Base-by-base conservation (phyloP, 2,888 invertebrate species). In the Agriopis marginaria region DNA sequence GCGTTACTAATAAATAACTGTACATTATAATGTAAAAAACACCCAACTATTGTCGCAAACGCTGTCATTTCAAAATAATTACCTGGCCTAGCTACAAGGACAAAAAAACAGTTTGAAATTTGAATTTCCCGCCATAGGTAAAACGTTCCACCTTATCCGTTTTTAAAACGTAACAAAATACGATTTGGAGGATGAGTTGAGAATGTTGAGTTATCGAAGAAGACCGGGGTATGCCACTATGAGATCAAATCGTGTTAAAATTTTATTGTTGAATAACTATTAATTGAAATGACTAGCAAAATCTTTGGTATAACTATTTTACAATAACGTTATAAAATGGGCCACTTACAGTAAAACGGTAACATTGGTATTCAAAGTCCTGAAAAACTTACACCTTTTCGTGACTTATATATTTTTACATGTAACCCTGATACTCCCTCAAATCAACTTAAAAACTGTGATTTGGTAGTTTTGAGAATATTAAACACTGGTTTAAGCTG, bases 231-330 rank as follows among this genome's bases (percentile, higher is more conserved):
- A 23, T 71, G 76, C 81, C 69, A 82, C 83, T 84, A 83, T 84
- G 84, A 78, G 75, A 77, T 76, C 75, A 75, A 73, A 75, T 73
- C 56, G 67, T 73, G 69, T 65, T 67, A 67, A 75, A 72, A 75
- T n/a, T n/a, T n/a, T n/a, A n/a, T 68, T 14, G 67, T 63, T 47
- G 54, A 66, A 70, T 70, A 76, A 61, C 55, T 70, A 75, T 66
- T 70, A 72, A 59, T 65, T 72, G 64, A 71, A 77, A 75, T 84
- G 84, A 85, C 84, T 86, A 87, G 86, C 76, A 75, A 58, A 58
- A 71, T 78, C 73, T 77, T 81, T 81, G 79, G 63, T 60, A 64
- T 79, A 66, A 69, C 66, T 77, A 78, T 75, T 72, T 76, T 72
- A 67, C 75, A 72, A 66, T 62, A 73, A 56, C 39, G 55, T 54